Base-by-base conservation (phyloP, 2,797 vertebrate species). In the Periophthalmus magnuspinnatus region DNA sequence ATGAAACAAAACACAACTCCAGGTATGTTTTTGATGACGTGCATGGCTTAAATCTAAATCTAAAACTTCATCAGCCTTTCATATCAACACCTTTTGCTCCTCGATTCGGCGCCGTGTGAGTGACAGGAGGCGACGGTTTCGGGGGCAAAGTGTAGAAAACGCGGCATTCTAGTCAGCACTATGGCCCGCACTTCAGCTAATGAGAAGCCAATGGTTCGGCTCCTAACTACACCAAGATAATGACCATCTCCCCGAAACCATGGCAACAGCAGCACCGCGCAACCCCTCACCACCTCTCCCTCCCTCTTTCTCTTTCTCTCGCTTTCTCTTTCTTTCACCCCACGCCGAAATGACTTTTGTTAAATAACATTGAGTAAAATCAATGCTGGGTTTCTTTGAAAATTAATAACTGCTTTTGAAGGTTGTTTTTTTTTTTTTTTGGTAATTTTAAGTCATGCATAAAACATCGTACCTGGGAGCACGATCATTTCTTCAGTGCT, bases 211-310 rank as follows among this genome's bases (percentile, higher is more conserved):
- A 85, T 74, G 85, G 92, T 87, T 91, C 92, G 91, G 86, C 80
- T 72, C 91, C 84, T 90, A 89, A 90, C 90, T 88, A 92, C 90
- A 89, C 87, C 88, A 79, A 89, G 88, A 92, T 92, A 93, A 93
- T 93, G 90, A 86, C 91, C 82, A 71, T 88, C 88, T 91, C 84
- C 84, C 77, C 32, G 91, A 90, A 93, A 91, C 93, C 92, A 94
- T 94, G 90, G 93, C 90, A 93, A 94, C 92, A 83, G 72, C 87
- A 86, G 82, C 76, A 58, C 69, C 57, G 85, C 65, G 60, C 50
- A 34, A 60, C 28, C 47, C 65, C 57, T 68, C 11, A 38, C 77
- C 7, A 56, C 78, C 59, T 58, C 10, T 36, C 76, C 81, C 78
- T 65, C 22, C 32, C 32, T 10, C 9, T n/a, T 17, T 60, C 32